These are phyloP conservation scores for Watsonalla cultraria DNA, from an alignment of 2,888 invertebrate genomes.

Conservation along the genomic window DNA sequence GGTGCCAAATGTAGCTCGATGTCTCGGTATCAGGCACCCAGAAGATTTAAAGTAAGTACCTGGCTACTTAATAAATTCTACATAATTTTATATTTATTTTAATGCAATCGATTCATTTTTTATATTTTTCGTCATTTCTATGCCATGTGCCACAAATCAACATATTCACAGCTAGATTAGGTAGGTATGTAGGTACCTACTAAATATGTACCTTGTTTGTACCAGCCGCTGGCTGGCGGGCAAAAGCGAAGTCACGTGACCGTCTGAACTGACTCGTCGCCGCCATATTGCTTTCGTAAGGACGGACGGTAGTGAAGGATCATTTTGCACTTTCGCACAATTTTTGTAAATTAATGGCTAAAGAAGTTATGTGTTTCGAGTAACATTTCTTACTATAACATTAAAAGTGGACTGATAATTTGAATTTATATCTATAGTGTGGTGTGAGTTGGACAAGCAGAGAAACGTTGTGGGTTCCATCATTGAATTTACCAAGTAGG, in stretches of 20 bases:
- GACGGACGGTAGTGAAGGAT: slow-evolving; percentile 38
- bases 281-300: slow-evolving; percentile 61
- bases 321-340: slow-evolving; percentile 40
- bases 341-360: slow-evolving; percentile 37
- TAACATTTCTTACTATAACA: not conserved
- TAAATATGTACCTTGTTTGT: not conserved
- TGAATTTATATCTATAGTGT: slow-evolving; percentile 14
- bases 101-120: no score
- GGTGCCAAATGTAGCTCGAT: no score
- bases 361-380: slow-evolving; percentile 19
- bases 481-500: slow-evolving; percentile 62
- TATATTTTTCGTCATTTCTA: no score
- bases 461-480: slow-evolving; percentile 46
- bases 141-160: no score
- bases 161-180: no score
- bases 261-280: slow-evolving; percentile 23
- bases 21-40: no score
- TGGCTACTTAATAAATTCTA: no score
- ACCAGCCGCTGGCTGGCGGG: no score
- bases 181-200: no score
- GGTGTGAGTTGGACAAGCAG: slow-evolving; percentile 19
- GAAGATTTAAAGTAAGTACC: no score
- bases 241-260: slow-evolving; percentile 47
- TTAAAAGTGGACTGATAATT: slow-evolving; percentile 1
- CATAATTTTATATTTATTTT: no score